Conservation (phyloP, 2,888 invertebrate genomes). For the Tetanocera ferruginea region DNA sequence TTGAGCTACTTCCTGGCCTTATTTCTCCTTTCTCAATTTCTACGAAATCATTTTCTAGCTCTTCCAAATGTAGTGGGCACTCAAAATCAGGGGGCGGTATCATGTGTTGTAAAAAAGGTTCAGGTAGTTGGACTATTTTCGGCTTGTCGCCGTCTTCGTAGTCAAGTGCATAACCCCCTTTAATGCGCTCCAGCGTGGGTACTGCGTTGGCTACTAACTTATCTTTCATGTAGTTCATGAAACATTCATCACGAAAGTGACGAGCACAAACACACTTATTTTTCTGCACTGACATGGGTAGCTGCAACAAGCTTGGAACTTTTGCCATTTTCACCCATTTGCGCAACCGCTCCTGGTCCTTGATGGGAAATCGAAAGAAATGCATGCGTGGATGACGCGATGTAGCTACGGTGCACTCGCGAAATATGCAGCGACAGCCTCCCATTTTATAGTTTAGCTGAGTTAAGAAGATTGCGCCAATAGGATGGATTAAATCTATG, state of each 20-base stretch:
- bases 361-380: conserved; percentile 73
- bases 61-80: conserved; percentile 53
- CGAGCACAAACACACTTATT: conserved; percentile 72
- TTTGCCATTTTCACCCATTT: conserved; percentile 58
- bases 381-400: conserved; percentile 67
- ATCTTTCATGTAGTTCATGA: conserved; percentile 71
- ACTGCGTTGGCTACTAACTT: conserved; percentile 70
- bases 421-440: conserved; percentile 72
- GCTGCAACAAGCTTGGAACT: conserved; percentile 53
- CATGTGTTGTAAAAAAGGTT: conserved; percentile 54
- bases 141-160: conserved; percentile 55
- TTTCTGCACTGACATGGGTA: conserved; percentile 67
- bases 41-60: conserved; percentile 24
- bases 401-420: conserved; percentile 70
- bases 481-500: not conserved
- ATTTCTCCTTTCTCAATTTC: not conserved
- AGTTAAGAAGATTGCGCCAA: not conserved
- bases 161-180: conserved; percentile 57
- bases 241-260: conserved; percentile 72
- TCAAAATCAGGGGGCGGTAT: conserved; percentile 57
- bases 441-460: conserved; percentile 67
- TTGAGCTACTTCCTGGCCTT: not conserved
- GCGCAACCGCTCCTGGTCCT: conserved; percentile 51
- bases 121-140: conserved; percentile 50
- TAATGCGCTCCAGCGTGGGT: conserved; percentile 69